Evolutionary conservation across 2,113 vertebrate genomes (phyloP), one percentile per base, ranked within the genome.

Genomic region (Oceanodroma tethys): DNA sequence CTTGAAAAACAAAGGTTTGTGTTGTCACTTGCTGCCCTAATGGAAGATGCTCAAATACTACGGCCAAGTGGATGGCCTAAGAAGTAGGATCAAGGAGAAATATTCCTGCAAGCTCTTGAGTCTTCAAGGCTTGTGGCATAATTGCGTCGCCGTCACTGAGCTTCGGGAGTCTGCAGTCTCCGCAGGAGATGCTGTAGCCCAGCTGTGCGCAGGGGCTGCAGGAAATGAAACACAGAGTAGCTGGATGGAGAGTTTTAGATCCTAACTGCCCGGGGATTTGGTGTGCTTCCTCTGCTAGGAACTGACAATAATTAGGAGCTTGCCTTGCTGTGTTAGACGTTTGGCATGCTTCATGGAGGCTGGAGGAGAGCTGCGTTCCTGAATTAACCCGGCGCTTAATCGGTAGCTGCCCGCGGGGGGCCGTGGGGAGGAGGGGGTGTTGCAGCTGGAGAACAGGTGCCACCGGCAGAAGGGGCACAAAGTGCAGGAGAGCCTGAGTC

Each of bases 161-260:
- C 42, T 34, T 9, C 32, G 10, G 93, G 73, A 89, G 90, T 2
- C 19, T 2, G 89, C 71, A 23, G 86, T 13, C 95, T 86, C 79
- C 0, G 11, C 90, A 21, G 95, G 96, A 80, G 93, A 4, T 90
- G 81, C 74, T 5, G 43, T 21, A 20, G 74, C 81, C 92, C 95
- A 85, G 92, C 93, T 70, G 85, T n/a, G 79, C 8, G 1, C 74
- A 17, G 85, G 88, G 81, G 84, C 95, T 94, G 89, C 81, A 94
- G 95, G 95, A 96, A 96, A 96, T 93, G 90, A 91, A 85, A 94
- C 87, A 26, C 93, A 68, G 89, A 26, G 58, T 23, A 53, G 85
- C 82, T 93, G 86, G 40, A 91, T 83, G 92, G 90, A 90, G 92
- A 76, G 36, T 63, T 86, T 89, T 2, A 85, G 79, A 70, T 92